Percentiles rank a stretch among this genome's conserved stretches.
Conservation (phyloP, 1,140 invertebrate genomes). For the Mercenaria mercenaria region DNA sequence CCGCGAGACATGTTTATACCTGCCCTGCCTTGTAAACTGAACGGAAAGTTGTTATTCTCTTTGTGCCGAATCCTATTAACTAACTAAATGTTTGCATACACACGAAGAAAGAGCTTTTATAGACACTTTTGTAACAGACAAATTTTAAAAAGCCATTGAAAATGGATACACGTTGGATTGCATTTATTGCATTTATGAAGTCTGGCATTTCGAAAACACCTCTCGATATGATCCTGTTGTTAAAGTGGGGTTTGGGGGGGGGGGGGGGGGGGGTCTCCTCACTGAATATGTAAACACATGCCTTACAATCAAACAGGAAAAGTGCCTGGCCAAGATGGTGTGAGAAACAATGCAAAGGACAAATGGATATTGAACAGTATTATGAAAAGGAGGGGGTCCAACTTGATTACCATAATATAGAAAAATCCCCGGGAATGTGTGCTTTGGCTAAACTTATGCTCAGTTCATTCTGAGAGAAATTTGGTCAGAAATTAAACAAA, state of each 20-base stretch:
- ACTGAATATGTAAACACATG: background rate
- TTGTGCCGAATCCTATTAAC: slow-evolving; percentile 9
- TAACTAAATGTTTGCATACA: slow-evolving; percentile 33
- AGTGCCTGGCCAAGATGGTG: background rate
- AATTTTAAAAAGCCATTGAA: background rate
- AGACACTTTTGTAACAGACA: background rate
- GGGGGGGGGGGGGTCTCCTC: background rate
- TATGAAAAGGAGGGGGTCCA: background rate
- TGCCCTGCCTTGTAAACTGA: slow-evolving; percentile 24
- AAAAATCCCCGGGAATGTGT: background rate
- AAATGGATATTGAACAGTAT: background rate
- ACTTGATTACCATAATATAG: background rate
- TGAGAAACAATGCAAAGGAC: background rate
- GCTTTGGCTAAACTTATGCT: background rate
- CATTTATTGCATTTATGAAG: background rate
- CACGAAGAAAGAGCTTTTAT: slow-evolving; percentile 13
- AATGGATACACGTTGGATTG: background rate
- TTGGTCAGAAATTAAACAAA: background rate
- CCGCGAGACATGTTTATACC: slow-evolving; percentile 11
- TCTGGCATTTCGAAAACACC: background rate
- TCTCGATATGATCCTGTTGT: background rate
- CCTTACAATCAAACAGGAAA: background rate
- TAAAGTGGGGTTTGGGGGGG: no score
- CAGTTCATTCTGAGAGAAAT: background rate
- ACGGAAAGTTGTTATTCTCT: slow-evolving; percentile 51